A percentile compares a stretch with the other conserved stretches of the same genome.
phyloP scores from a whole-genome alignment of 2,888 invertebrate species.

The Ochropleura leucogaster region DNA sequence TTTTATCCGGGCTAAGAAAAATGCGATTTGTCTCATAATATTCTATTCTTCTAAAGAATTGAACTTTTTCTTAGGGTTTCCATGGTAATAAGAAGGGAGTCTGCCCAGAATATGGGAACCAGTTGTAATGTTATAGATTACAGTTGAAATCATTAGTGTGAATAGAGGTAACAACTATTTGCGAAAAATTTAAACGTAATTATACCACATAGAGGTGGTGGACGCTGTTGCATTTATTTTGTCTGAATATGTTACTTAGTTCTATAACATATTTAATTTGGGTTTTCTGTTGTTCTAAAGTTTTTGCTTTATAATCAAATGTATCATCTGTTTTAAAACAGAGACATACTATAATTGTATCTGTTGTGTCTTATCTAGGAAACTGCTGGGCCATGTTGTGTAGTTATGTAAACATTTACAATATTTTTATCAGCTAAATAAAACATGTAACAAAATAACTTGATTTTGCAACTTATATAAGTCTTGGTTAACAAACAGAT shows the following conservation, averaged over 20 bases:
- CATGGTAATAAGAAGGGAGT: not conserved
- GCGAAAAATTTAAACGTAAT: not conserved
- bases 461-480: not conserved
- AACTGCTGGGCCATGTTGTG: conserved; percentile 22
- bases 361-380: conserved; percentile 40
- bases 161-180: not conserved
- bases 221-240: not conserved
- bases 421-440: not conserved
- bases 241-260: not conserved
- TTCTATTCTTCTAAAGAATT: not conserved
- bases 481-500: not conserved
- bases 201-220: not conserved
- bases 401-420: not conserved
- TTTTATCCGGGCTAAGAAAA: not conserved
- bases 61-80: not conserved
- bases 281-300: not conserved
- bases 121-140: not conserved
- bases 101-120: not conserved
- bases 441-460: not conserved
- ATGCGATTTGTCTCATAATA: not conserved
- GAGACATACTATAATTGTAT: conserved; percentile 12
- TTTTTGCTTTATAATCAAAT: conserved; percentile 12
- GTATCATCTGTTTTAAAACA: conserved; percentile 21
- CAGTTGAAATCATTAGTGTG: not conserved
- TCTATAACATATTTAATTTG: not conserved